phyloP scores from a whole-genome alignment of 2,888 invertebrate genomes.

The Smittia aterrima region DNA sequence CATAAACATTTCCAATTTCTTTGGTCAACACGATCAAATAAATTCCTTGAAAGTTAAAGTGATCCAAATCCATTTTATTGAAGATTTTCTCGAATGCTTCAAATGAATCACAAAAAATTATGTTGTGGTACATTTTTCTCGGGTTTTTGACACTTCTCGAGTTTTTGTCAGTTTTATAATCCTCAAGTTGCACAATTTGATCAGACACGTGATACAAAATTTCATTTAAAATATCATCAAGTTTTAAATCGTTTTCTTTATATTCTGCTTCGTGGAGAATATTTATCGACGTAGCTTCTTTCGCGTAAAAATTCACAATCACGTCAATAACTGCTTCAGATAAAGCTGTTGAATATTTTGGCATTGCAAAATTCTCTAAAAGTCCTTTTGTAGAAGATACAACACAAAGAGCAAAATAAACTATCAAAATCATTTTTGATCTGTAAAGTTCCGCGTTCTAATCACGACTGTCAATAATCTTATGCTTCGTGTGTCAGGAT shows the following conservation, averaged over 20 bases:
- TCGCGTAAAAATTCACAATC: conserved; percentile 22
- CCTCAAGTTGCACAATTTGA: neutral
- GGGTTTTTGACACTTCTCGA: neutral
- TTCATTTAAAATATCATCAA: conserved; percentile 23
- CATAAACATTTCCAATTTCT: neutral
- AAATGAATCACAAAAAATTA: conserved; percentile 9
- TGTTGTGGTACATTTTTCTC: neutral
- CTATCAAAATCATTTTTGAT: too few relatives aligned
- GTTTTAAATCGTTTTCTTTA: neutral
- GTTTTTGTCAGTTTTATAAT: too few relatives aligned
- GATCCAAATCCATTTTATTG: neutral
- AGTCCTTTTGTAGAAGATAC: too few relatives aligned
- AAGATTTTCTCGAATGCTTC: conserved; percentile 18
- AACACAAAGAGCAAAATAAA: too few relatives aligned
- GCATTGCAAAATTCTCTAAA: too few relatives aligned
- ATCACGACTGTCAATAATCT: too few relatives aligned
- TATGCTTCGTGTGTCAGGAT: too few relatives aligned
- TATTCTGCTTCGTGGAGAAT: neutral
- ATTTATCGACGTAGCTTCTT: neutral
- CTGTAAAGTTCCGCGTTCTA: too few relatives aligned
- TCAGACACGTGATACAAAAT: neutral
- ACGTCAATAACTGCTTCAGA: neutral
- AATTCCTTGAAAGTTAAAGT: conserved; percentile 24
- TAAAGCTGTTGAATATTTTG: neutral
- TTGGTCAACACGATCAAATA: neutral